phyloP scores from a whole-genome alignment of 1,140 invertebrate genomes.

The Caenorhabditis tropicalis region DNA sequence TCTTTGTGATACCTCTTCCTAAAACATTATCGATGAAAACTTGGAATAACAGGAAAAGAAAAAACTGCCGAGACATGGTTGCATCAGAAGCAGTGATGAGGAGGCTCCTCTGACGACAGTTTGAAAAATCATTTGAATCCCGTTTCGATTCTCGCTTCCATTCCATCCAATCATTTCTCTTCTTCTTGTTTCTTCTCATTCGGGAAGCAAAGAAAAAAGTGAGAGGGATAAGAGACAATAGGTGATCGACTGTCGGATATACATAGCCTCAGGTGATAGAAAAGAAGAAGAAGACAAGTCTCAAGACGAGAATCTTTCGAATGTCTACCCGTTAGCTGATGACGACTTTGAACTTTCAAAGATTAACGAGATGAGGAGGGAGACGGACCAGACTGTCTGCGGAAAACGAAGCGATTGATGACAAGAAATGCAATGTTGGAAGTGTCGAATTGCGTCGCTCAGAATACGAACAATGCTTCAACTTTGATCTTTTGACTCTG shows the following conservation, averaged over 20 bases:
- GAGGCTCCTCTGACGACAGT: slow-evolving; percentile 29
- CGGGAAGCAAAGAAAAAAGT: background rate
- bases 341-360: slow-evolving; percentile 36
- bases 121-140: slow-evolving; percentile 41
- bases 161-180: background rate
- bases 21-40: background rate
- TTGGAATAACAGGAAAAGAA: slow-evolving; percentile 18
- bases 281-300: background rate
- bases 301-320: background rate
- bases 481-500: slow-evolving; percentile 34
- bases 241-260: slow-evolving; percentile 7
- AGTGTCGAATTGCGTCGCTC: background rate
- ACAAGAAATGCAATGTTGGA: background rate
- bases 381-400: slow-evolving; percentile 9
- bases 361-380: background rate
- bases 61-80: slow-evolving; percentile 28
- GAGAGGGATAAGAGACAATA: slow-evolving; percentile 19
- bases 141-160: slow-evolving; percentile 5
- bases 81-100: slow-evolving; percentile 6
- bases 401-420: background rate
- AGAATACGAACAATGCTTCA: background rate
- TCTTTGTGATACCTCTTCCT: slow-evolving; percentile 4
- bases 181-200: background rate
- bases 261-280: slow-evolving; percentile 10
- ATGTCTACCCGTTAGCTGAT: background rate